These are phyloP conservation scores for Acrocephalus arundinaceus DNA, from an alignment of 2,113 vertebrate genomes.

Conservation along the genomic window DNA sequence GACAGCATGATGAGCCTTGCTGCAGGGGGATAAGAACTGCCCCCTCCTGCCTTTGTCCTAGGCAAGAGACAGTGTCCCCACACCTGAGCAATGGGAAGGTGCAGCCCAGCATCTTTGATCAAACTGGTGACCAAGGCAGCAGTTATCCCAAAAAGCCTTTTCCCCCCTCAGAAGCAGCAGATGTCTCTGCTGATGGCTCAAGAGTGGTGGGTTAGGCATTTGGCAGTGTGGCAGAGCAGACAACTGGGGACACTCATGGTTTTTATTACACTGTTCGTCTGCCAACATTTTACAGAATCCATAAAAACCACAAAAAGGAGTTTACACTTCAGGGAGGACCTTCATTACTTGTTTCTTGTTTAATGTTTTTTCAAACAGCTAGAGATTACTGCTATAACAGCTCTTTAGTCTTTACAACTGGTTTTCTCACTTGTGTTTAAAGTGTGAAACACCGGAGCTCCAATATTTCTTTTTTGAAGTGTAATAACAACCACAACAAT, in stretches of 20 bases:
- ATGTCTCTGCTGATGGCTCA: neutral
- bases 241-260: neutral
- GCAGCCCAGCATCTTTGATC: neutral
- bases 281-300: neutral
- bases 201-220: neutral
- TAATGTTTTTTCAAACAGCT: neutral
- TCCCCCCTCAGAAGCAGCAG: neutral
- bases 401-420: neutral
- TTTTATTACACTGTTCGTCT: neutral
- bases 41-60: accelerated
- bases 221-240: neutral
- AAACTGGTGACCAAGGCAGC: neutral
- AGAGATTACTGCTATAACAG: neutral
- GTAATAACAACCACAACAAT: neutral
- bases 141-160: neutral
- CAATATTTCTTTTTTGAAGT: neutral
- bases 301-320: neutral
- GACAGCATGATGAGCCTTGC: neutral
- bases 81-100: accelerated
- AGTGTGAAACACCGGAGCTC: neutral
- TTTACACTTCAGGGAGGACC: neutral
- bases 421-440: neutral
- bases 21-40: neutral
- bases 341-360: neutral
- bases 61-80: neutral